Percentiles rank a stretch among this genome's conserved stretches.
These are phyloP conservation scores for Eolophus roseicapilla DNA, from an alignment of 2,113 vertebrate genomes.

Conservation along the genomic window DNA sequence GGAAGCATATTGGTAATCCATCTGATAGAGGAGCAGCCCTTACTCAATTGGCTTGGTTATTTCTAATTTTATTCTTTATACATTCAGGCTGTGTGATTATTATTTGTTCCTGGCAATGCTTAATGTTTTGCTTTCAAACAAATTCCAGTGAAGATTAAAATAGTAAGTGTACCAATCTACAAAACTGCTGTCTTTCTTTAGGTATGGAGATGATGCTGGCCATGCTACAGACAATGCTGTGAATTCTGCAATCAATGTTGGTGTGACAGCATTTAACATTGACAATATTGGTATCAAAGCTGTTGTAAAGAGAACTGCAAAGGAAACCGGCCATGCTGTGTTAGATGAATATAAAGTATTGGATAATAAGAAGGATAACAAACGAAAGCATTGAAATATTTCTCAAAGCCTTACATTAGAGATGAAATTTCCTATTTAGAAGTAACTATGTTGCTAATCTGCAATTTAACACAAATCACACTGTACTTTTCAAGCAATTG, in stretches of 20 bases:
- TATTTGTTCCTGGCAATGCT: background rate
- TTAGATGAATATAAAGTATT: constrained; percentile 89
- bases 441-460: constrained; percentile 9
- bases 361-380: constrained; percentile 71
- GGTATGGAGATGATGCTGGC: constrained; percentile 91
- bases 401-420: constrained; percentile 61
- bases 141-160: background rate
- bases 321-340: constrained; percentile 86
- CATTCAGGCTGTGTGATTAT: background rate
- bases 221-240: constrained; percentile 89
- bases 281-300: constrained; percentile 95
- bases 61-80: background rate
- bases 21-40: constrained; percentile 14
- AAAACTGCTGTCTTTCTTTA: constrained; percentile 63
- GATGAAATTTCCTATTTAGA: constrained; percentile 19
- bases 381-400: background rate
- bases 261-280: constrained; percentile 92
- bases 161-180: background rate
- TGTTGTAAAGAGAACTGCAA: constrained; percentile 92
- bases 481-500: constrained; percentile 36
- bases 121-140: background rate
- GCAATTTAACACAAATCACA: constrained; percentile 13
- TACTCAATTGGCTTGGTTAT: background rate
- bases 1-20: background rate
- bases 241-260: constrained; percentile 94